Evolutionary conservation across 1,140 invertebrate genomes (phyloP).

Genomic region (Rhyzopertha dominica): DNA sequence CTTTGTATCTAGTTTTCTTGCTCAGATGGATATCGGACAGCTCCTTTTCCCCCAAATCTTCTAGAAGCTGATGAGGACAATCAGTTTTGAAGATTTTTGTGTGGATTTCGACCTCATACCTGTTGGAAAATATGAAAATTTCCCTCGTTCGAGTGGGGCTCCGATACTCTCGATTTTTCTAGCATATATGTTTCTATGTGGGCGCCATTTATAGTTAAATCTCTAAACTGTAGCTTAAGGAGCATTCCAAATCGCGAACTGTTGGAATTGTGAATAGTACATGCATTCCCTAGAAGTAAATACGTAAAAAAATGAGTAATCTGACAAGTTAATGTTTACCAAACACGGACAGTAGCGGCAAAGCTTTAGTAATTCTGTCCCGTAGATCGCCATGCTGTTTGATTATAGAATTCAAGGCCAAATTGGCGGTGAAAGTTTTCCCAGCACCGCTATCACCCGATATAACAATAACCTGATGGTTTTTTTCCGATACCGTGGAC

Average conservation of each 20-base stretch:
- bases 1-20: slow-evolving; percentile 8
- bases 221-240: slow-evolving; percentile 11
- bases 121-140: slow-evolving; percentile 23
- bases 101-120: neutral
- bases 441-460: slow-evolving; percentile 5
- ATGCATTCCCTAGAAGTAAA: slow-evolving; percentile 17
- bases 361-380: neutral
- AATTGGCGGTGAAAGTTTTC: slow-evolving; percentile 1
- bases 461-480: slow-evolving; percentile 1
- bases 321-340: neutral
- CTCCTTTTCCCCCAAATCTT: slow-evolving; percentile 10
- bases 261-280: slow-evolving; percentile 14
- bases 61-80: slow-evolving; percentile 6
- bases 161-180: slow-evolving; percentile 18
- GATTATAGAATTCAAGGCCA: slow-evolving; percentile 1
- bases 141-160: slow-evolving; percentile 8
- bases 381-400: neutral
- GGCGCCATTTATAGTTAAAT: slow-evolving; percentile 12
- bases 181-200: slow-evolving; percentile 17
- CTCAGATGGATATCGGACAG: slow-evolving; percentile 10
- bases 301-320: neutral
- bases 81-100: neutral
- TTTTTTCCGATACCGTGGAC: neutral
- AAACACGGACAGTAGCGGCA: neutral
- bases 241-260: slow-evolving; percentile 22